These are phyloP conservation scores for Lynx canadensis DNA, from an alignment of 2,113 vertebrate genomes.

Conservation along the genomic window DNA sequence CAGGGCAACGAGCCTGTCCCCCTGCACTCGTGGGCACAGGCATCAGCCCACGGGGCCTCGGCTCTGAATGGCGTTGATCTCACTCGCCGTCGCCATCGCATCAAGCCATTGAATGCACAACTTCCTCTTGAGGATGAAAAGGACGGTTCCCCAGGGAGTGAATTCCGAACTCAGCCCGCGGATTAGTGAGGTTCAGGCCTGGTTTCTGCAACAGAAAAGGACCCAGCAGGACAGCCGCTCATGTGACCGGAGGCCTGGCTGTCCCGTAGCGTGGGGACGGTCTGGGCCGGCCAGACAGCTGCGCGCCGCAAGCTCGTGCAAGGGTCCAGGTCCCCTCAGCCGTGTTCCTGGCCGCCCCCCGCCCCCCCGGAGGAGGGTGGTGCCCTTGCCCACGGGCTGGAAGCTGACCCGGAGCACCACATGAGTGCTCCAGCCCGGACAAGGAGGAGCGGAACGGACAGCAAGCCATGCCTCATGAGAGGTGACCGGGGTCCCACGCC, in stretches of 20 bases:
- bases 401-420: too few relatives aligned
- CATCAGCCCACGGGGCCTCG: rapidly evolving
- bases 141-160: not conserved
- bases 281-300: not conserved
- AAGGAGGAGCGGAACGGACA: rapidly evolving
- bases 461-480: rapidly evolving
- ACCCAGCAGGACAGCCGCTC: not conserved
- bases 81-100: not conserved
- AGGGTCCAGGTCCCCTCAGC: not conserved
- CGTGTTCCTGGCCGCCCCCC: too few relatives aligned
- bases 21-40: not conserved
- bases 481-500: rapidly evolving
- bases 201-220: too few relatives aligned
- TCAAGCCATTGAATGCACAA: rapidly evolving
- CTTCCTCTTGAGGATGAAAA: not conserved
- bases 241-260: not conserved
- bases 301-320: rapidly evolving
- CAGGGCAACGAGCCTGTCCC: rapidly evolving
- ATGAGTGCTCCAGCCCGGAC: too few relatives aligned
- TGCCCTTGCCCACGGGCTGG: rapidly evolving
- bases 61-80: not conserved
- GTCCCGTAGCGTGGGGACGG: not conserved
- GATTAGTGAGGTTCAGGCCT: too few relatives aligned
- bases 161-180: not conserved
- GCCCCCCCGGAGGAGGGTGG: not conserved